phyloP scores from a whole-genome alignment of 2,888 invertebrate genomes.

The Nomada fucata region DNA sequence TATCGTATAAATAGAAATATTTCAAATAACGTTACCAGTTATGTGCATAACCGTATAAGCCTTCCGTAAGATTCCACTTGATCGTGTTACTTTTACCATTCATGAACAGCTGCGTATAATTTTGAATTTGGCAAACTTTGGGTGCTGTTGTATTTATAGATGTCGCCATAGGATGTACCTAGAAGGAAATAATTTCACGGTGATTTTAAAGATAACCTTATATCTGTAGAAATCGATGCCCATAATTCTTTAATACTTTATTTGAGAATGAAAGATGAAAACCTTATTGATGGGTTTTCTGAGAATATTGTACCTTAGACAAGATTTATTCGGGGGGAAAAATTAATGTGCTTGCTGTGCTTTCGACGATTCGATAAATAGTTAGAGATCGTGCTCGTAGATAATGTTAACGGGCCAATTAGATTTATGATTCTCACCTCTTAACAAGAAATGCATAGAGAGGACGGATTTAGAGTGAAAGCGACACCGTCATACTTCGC shows the following conservation, averaged over 20 bases:
- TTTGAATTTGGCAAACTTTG: neutral
- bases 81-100: no score
- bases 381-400: no score
- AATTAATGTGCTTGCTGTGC: no score
- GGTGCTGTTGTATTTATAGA: no score
- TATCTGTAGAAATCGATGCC: neutral
- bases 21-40: no score
- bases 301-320: neutral
- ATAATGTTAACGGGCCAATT: constrained; percentile 13
- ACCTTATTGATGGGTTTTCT: neutral
- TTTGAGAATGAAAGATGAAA: neutral
- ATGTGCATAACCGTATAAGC: no score
- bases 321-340: neutral
- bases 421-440: constrained; percentile 19
- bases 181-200: no score
- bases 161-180: neutral
- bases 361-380: constrained; percentile 6
- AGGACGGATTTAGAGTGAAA: constrained; percentile 59
- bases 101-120: neutral
- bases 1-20: neutral
- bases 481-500: constrained; percentile 34
- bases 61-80: no score
- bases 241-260: neutral
- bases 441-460: constrained; percentile 24
- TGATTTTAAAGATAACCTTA: constrained; percentile 4